Conservation (phyloP, 2,888 invertebrate species). For the Odontocolon sp. region DNA sequence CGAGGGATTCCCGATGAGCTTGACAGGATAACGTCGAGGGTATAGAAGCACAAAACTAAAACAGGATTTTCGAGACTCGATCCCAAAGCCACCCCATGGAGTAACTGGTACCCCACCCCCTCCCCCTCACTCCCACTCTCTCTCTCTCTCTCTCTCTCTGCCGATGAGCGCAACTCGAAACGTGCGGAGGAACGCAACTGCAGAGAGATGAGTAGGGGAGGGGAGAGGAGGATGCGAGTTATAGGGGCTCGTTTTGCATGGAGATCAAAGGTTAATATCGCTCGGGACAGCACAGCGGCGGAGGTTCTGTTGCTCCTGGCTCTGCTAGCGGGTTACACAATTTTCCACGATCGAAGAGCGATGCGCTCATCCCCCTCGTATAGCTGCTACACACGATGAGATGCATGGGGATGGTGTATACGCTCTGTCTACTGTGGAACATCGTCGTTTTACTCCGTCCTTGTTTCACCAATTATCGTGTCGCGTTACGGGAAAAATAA, state of each 20-base stretch:
- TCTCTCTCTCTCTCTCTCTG: neutral
- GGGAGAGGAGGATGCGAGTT: conserved; percentile 23
- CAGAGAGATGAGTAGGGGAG: conserved; percentile 11
- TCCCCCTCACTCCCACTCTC: too few relatives aligned
- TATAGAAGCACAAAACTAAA: conserved; percentile 7
- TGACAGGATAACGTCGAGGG: too few relatives aligned
- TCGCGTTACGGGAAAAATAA: neutral
- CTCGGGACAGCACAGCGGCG: conserved; percentile 36
- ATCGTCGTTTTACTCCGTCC: conserved; percentile 7
- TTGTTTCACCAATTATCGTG: conserved; percentile 6
- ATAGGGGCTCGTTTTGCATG: conserved; percentile 61
- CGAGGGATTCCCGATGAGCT: too few relatives aligned
- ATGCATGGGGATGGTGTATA: neutral
- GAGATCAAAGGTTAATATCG: conserved; percentile 64
- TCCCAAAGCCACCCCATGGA: too few relatives aligned
- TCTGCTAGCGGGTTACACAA: conserved; percentile 33
- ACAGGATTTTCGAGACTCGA: conserved; percentile 4
- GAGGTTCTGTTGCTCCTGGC: conserved; percentile 17
- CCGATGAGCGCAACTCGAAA: conserved; percentile 29
- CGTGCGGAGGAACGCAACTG: conserved; percentile 35
- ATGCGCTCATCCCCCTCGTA: neutral
- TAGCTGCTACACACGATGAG: neutral
- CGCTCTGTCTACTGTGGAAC: neutral
- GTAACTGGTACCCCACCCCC: too few relatives aligned
- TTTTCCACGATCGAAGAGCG: conserved; percentile 45